phyloP scores from a whole-genome alignment of 2,888 invertebrate species.

The Pyrrhia umbra region DNA sequence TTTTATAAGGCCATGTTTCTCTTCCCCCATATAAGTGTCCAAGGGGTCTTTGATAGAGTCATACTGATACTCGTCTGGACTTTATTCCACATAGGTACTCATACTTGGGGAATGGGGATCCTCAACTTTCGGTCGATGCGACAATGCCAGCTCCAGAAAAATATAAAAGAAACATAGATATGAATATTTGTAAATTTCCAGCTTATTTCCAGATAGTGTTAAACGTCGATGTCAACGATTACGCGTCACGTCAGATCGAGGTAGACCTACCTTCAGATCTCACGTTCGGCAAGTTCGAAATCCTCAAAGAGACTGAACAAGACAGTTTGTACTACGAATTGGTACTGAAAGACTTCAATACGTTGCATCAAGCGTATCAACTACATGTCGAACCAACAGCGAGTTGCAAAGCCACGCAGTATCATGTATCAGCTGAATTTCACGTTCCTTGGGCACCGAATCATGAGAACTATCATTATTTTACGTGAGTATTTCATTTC shows the following conservation, averaged over 20 bases:
- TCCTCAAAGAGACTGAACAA: slow-evolving; percentile 89
- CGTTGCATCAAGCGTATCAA: slow-evolving; percentile 91
- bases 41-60: too few species aligned
- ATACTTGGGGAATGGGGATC: too few species aligned
- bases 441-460: slow-evolving; percentile 92
- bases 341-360: slow-evolving; percentile 89
- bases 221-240: slow-evolving; percentile 91
- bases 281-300: slow-evolving; percentile 71
- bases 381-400: slow-evolving; percentile 90
- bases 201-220: slow-evolving; percentile 88
- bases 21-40: too few species aligned
- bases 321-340: slow-evolving; percentile 91
- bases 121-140: too few species aligned
- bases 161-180: neutral
- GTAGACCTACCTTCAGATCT: slow-evolving; percentile 81
- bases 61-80: too few species aligned
- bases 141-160: too few species aligned
- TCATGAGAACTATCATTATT: slow-evolving; percentile 90
- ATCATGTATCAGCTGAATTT: slow-evolving; percentile 91
- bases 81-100: too few species aligned
- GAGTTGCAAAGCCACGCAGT: slow-evolving; percentile 79
- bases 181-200: slow-evolving; percentile 17
- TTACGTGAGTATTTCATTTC: slow-evolving; percentile 87
- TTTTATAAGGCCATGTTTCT: too few species aligned
- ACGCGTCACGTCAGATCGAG: slow-evolving; percentile 76